Conservation (phyloP, 1,140 invertebrate genomes). For the Achroia grisella region DNA sequence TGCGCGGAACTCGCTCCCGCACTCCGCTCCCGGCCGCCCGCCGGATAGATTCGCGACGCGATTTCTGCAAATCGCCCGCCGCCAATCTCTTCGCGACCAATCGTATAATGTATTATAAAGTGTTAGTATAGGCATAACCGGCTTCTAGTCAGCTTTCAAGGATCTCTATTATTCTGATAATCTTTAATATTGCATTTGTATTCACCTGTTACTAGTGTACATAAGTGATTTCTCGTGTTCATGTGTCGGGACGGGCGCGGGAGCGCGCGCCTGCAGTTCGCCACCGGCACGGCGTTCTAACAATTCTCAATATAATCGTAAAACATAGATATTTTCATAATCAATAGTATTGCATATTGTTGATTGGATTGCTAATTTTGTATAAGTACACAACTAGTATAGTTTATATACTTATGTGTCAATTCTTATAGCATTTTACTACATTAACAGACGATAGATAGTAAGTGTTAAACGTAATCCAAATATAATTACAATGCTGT, state of each 20-base stretch:
- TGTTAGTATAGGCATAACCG: constrained; percentile 57
- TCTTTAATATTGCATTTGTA: constrained; percentile 45
- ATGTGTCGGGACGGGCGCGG: constrained; percentile 16
- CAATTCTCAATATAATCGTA: constrained; percentile 47
- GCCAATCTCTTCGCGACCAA: constrained; percentile 11
- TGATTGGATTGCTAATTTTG: constrained; percentile 70
- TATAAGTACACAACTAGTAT: constrained; percentile 73
- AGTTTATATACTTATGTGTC: constrained; percentile 76
- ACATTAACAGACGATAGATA: constrained; percentile 67
- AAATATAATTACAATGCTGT: constrained; percentile 38
- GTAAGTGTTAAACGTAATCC: constrained; percentile 69
- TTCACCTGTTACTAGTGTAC: constrained; percentile 49
- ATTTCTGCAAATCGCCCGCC: neutral
- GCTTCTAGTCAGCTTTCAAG: constrained; percentile 68
- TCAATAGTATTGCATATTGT: constrained; percentile 69
- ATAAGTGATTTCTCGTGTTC: constrained; percentile 59
- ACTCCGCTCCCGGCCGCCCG: constrained; percentile 1
- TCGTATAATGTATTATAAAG: constrained; percentile 43
- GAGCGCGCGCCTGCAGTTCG: constrained; percentile 9
- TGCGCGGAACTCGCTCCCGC: constrained; percentile 9
- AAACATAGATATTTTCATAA: constrained; percentile 68
- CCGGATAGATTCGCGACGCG: neutral
- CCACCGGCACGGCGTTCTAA: constrained; percentile 15
- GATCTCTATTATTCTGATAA: constrained; percentile 61
- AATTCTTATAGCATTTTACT: constrained; percentile 74